Conservation (phyloP, 1,140 invertebrate species). For the Dreissena rostriformis region DNA sequence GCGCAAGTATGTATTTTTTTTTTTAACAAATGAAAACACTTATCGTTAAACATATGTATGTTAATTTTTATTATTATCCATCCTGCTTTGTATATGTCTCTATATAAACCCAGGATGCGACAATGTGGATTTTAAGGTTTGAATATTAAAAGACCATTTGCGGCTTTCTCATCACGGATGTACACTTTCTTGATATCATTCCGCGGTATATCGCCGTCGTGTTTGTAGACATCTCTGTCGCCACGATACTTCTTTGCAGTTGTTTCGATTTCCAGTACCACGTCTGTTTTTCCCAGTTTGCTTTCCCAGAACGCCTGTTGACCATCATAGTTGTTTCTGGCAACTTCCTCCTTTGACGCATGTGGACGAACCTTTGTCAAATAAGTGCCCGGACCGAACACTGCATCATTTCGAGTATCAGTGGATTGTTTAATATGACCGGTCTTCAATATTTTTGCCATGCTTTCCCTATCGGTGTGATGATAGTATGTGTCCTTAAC, state of each 20-base stretch:
- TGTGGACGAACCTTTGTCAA: not conserved
- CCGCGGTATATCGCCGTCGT: not conserved
- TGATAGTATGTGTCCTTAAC: slow-evolving; percentile 3
- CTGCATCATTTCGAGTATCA: not conserved
- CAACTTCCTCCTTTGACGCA: not conserved
- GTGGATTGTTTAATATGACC: slow-evolving; percentile 21
- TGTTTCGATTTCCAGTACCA: slow-evolving; percentile 1
- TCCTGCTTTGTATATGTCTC: no score
- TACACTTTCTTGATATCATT: not conserved
- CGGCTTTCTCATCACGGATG: not conserved
- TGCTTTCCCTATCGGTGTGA: slow-evolving; percentile 3
- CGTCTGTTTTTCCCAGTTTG: not conserved
- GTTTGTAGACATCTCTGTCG: slow-evolving; percentile 1
- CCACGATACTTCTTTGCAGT: not conserved
- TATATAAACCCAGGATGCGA: no score
- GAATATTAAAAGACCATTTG: no score
- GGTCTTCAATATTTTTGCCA: not conserved
- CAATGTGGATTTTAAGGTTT: no score
- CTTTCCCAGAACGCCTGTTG: not conserved
- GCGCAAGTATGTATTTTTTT: no score
- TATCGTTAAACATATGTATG: no score
- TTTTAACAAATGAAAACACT: no score
- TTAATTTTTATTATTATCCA: no score
- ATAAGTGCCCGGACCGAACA: not conserved
- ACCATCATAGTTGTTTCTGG: slow-evolving; percentile 20